Percentiles rank a stretch among this genome's conserved stretches.
Conservation (phyloP, 2,797 vertebrate genomes). For the Phrynocephalus forsythii region DNA sequence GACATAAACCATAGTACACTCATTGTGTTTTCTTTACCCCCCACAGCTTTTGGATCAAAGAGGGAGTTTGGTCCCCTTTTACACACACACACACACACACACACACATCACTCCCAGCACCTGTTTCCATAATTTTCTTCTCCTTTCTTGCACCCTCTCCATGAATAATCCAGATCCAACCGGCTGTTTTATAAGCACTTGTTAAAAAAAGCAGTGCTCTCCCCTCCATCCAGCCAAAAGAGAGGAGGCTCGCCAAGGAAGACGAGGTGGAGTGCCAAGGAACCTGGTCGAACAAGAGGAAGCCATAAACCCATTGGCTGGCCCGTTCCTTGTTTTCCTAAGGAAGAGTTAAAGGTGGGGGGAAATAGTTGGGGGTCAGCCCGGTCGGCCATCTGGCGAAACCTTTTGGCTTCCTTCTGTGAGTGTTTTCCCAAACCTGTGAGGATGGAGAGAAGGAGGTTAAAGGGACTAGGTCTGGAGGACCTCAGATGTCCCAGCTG, state of each 20-base stretch:
- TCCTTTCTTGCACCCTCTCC: background rate
- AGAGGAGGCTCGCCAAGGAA: background rate
- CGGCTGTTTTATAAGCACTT: background rate
- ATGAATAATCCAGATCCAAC: background rate
- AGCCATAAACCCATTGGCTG: slow-evolving; percentile 63
- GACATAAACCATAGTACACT: background rate
- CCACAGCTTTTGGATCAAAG: background rate
- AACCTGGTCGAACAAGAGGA: slow-evolving; percentile 58
- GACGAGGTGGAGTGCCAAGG: background rate
- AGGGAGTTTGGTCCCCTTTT: background rate
- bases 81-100: too few species aligned
- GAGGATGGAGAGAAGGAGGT: background rate
- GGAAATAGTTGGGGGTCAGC: slow-evolving; percentile 58
- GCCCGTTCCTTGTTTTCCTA: slow-evolving; percentile 39
- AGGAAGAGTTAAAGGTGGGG: slow-evolving; percentile 55
- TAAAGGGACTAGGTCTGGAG: background rate
- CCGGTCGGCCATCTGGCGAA: slow-evolving; percentile 64
- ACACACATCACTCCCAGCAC: too few species aligned
- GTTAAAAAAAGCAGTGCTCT: slow-evolving; percentile 15
- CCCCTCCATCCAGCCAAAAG: background rate
- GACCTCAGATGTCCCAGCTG: background rate
- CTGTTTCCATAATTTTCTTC: rapidly evolving
- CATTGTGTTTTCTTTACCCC: background rate
- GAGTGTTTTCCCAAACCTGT: background rate
- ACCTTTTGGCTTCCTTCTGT: slow-evolving; percentile 25